A percentile compares a stretch with the other conserved stretches of the same genome.
Evolutionary conservation across 2,113 vertebrate species (phyloP).

Genomic region (Corvus moneduloides): DNA sequence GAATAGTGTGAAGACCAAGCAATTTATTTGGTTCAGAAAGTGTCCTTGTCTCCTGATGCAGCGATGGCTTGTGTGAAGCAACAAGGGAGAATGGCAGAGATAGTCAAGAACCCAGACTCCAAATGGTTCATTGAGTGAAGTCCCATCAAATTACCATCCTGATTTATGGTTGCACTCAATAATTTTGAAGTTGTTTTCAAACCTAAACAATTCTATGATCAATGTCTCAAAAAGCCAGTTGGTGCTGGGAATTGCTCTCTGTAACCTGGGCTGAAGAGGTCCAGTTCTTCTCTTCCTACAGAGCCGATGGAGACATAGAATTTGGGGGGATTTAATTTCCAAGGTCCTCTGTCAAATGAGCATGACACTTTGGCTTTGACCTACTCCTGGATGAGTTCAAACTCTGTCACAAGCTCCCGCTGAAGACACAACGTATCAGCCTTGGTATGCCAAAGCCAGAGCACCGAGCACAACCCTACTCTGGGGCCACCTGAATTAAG

Average conservation of each 20-base stretch:
- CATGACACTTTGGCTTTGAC: neutral
- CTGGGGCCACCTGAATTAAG: neutral
- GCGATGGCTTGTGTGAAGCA: neutral
- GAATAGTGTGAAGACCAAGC: neutral
- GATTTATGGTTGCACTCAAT: neutral
- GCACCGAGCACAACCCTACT: neutral
- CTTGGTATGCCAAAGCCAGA: neutral
- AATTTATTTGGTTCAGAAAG: neutral
- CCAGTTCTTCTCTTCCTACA: neutral
- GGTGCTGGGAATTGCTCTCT: neutral
- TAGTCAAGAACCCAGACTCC: neutral
- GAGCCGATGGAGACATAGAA: neutral
- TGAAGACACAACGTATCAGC: accelerated
- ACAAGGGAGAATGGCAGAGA: neutral
- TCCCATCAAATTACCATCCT: neutral
- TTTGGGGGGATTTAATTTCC: neutral
- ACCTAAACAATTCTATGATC: neutral
- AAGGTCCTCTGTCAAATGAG: neutral
- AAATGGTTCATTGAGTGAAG: accelerated
- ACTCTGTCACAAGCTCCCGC: neutral
- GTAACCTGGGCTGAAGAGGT: neutral
- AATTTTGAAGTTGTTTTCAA: neutral
- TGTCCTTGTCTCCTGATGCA: neutral
- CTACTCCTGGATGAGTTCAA: neutral
- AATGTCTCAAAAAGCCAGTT: neutral